These are phyloP conservation scores for Pitta sordida DNA, from an alignment of 2,113 vertebrate species.

Conservation along the genomic window DNA sequence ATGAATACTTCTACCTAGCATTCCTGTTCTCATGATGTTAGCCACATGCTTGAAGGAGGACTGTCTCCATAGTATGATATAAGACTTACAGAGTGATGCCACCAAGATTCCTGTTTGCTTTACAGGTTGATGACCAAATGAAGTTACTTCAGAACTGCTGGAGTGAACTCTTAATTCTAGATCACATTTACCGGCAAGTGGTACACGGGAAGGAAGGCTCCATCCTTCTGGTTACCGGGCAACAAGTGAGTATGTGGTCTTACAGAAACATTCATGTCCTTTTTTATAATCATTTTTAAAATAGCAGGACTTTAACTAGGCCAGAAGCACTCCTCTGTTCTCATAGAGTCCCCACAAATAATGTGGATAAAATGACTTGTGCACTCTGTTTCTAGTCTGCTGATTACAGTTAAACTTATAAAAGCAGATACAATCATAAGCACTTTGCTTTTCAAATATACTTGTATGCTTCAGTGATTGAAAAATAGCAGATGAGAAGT, in stretches of 20 bases:
- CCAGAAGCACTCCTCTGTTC: slow-evolving; percentile 44
- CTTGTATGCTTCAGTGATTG: not conserved
- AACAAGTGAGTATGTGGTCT: slow-evolving; percentile 84
- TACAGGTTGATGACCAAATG: slow-evolving; percentile 98
- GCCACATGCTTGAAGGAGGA: not conserved
- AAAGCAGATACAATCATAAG: slow-evolving; percentile 14
- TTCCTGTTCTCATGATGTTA: not conserved
- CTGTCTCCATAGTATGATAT: not conserved
- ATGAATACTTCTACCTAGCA: not conserved
- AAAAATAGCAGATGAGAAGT: slow-evolving; percentile 12
- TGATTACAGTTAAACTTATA: slow-evolving; percentile 30
- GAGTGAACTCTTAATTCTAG: slow-evolving; percentile 97
- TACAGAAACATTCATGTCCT: not conserved
- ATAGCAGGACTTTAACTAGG: slow-evolving; percentile 22
- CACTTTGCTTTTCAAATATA: not conserved
- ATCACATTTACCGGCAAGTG: slow-evolving; percentile 97
- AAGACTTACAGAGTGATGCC: not conserved
- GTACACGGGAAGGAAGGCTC: slow-evolving; percentile 93
- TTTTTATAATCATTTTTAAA: slow-evolving; percentile 40
- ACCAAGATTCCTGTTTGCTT: not conserved
- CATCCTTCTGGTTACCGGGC: slow-evolving; percentile 94
- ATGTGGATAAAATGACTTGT: slow-evolving; percentile 20
- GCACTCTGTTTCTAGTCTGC: not conserved
- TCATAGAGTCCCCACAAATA: slow-evolving; percentile 6
- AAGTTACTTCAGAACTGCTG: slow-evolving; percentile 98